Conservation (phyloP, 2,888 invertebrate genomes). For the Troides aeacus region DNA sequence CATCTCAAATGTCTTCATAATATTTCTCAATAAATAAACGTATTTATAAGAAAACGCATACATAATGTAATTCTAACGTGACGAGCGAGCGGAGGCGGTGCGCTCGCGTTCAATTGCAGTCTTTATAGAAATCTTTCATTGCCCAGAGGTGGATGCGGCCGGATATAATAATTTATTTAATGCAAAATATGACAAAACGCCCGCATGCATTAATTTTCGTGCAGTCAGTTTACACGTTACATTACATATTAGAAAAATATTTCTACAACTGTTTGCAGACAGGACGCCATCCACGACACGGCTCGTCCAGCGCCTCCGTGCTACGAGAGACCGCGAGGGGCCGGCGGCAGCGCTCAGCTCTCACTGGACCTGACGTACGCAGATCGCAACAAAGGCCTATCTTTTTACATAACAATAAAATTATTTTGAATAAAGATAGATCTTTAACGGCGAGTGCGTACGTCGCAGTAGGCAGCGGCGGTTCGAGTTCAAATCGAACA, state of each 20-base stretch:
- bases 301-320: constrained; percentile 50
- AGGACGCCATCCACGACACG: constrained; percentile 50
- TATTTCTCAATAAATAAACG: too few species aligned
- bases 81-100: too few species aligned
- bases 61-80: too few species aligned
- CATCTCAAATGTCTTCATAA: too few species aligned
- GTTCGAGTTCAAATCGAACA: constrained; percentile 2
- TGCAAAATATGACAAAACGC: not conserved
- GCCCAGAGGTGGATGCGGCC: not conserved
- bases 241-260: constrained; percentile 18
- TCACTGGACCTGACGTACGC: not conserved
- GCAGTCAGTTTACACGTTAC: too few species aligned
- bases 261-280: constrained; percentile 39
- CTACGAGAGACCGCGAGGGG: constrained; percentile 49
- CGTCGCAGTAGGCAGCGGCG: not conserved
- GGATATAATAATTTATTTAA: not conserved
- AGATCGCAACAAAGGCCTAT: not conserved
- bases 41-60: too few species aligned
- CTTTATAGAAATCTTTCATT: constrained; percentile 14
- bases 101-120: not conserved
- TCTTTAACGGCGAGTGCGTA: not conserved
- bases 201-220: not conserved
- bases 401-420: not conserved
- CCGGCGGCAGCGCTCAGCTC: too few species aligned
- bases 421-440: not conserved